Percentiles rank a stretch among this genome's conserved stretches.
These are phyloP conservation scores for Apodemus agrarius DNA, from an alignment of 2,797 vertebrate genomes.

Conservation along the genomic window DNA sequence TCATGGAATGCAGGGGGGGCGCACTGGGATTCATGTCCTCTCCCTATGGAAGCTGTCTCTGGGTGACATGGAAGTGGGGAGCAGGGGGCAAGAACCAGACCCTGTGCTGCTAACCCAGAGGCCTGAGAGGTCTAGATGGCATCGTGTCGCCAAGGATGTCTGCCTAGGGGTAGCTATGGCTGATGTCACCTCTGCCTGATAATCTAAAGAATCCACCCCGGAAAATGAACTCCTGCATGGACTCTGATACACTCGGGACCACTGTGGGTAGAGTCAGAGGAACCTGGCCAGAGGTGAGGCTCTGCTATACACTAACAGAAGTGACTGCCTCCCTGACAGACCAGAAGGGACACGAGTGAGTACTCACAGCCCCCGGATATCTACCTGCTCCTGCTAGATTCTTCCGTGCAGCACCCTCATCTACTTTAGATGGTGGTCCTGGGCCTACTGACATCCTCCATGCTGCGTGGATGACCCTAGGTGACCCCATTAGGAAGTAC, in stretches of 20 bases:
- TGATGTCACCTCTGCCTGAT: not conserved
- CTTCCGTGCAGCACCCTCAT: not conserved
- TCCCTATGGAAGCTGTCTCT: not conserved
- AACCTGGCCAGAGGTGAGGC: not conserved
- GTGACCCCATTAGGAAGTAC: too few species aligned
- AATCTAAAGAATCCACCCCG: not conserved
- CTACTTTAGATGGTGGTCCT: not conserved
- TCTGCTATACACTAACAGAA: not conserved
- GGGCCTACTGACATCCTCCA: not conserved
- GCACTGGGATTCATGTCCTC: rapidly evolving
- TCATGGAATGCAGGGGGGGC: not conserved
- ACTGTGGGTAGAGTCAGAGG: not conserved
- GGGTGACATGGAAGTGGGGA: not conserved
- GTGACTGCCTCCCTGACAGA: not conserved
- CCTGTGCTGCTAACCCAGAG: too few species aligned
- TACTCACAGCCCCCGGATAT: not conserved
- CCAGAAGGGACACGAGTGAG: not conserved
- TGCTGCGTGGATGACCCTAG: not conserved
- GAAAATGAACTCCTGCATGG: not conserved
- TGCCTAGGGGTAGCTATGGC: not conserved
- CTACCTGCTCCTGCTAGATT: not conserved
- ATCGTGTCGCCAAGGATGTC: not conserved
- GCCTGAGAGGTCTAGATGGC: rapidly evolving
- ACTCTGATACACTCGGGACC: not conserved
- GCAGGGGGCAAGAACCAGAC: not conserved